Conservation (phyloP, 35 echinoderm and acorn worm genomes). For the Anneissia japonica region DNA sequence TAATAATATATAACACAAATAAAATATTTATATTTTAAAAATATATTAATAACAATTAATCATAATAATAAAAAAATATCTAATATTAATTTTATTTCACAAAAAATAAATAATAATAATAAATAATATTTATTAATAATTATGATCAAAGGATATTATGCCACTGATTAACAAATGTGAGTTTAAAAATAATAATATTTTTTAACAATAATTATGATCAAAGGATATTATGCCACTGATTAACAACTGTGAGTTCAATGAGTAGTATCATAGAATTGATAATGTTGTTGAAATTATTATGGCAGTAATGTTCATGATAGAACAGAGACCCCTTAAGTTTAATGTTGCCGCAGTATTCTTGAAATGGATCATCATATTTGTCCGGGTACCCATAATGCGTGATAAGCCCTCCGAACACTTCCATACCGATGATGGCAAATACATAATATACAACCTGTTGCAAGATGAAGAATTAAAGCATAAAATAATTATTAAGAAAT, state of each 20-base stretch:
- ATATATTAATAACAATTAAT: too few species aligned
- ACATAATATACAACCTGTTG: constrained; percentile 87
- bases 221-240: constrained; percentile 99
- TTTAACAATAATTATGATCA: too few species aligned
- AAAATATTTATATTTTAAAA: too few species aligned
- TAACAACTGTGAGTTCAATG: constrained; percentile 89
- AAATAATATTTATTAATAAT: too few species aligned
- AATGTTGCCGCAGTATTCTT: constrained; percentile 56
- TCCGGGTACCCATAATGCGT: constrained; percentile 71
- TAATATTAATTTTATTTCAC: too few species aligned
- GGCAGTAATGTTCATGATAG: constrained; percentile 83
- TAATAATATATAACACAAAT: too few species aligned
- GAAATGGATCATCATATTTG: not conserved
- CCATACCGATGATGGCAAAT: constrained; percentile 94
- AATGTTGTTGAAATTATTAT: constrained; percentile 98
- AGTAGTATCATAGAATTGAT: constrained; percentile 73
- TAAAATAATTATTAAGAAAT: too few species aligned
- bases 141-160: constrained; percentile 99
- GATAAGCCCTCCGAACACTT: constrained; percentile 46
- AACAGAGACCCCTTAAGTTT: constrained; percentile 63
- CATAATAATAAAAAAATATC: too few species aligned
- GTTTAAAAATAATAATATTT: too few species aligned
- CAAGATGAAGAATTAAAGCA: too few species aligned
- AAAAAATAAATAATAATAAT: too few species aligned
- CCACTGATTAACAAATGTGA: constrained; percentile 97